A percentile compares a stretch with the other conserved stretches of the same genome.
phyloP scores from a whole-genome alignment of 2,797 vertebrate species.

The Lepilemur ruficaudatus region DNA sequence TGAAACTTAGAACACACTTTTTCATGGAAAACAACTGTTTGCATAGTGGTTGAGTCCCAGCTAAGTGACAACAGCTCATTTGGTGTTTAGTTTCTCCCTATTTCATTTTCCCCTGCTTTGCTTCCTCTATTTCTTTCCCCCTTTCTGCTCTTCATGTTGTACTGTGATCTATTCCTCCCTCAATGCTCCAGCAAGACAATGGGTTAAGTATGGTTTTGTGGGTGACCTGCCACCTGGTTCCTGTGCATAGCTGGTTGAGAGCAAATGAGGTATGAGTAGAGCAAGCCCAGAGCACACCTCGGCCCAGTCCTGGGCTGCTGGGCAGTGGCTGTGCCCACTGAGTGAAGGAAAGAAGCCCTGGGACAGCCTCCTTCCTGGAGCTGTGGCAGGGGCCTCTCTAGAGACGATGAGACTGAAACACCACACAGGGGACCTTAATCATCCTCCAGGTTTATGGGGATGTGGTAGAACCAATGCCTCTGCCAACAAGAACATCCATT shows the following conservation, averaged over 20 bases:
- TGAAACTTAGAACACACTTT: neutral
- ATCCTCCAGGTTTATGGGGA: neutral
- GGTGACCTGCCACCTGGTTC: neutral
- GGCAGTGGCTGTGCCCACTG: neutral
- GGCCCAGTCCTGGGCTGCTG: too few species aligned
- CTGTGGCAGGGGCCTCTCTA: neutral
- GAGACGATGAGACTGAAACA: neutral
- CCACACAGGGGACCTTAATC: neutral
- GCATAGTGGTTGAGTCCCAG: neutral
- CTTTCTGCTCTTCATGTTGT: neutral
- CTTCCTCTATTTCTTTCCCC: neutral
- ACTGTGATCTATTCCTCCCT: neutral
- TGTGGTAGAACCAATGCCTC: neutral
- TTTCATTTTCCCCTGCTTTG: neutral
- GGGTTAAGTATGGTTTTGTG: neutral
- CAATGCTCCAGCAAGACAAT: neutral
- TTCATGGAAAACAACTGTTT: neutral
- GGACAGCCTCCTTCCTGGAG: neutral
- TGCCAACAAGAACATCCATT: neutral
- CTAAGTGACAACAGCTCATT: neutral
- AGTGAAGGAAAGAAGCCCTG: neutral
- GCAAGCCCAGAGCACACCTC: neutral
- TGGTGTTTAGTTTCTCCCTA: neutral
- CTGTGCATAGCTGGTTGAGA: neutral
- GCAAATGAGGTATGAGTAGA: neutral